Evolutionary conservation across 2,888 invertebrate species (phyloP).

Genomic region (Mythimna lalbum): DNA sequence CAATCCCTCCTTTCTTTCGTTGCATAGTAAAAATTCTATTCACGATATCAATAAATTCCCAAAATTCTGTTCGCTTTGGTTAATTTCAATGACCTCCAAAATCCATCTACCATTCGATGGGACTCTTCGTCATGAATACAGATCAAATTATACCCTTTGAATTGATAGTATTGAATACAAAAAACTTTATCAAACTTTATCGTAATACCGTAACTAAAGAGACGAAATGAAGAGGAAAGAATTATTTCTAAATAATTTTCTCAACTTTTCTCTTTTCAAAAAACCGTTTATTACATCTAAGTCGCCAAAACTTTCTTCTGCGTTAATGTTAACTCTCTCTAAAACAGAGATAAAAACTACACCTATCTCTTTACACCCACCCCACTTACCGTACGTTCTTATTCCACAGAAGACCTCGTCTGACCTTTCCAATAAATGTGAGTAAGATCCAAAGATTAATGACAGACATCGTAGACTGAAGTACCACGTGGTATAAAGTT

Average conservation of each 20-base stretch:
- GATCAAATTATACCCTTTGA: slow-evolving; percentile 16
- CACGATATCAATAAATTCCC: neutral
- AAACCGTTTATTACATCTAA: neutral
- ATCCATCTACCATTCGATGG: slow-evolving; percentile 2
- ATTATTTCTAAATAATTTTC: neutral
- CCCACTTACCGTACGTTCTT: slow-evolving; percentile 24
- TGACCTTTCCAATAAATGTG: slow-evolving; percentile 52
- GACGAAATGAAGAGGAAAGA: too few species aligned
- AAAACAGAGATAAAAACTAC: slow-evolving; percentile 3
- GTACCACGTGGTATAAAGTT: slow-evolving; percentile 57
- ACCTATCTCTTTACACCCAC: slow-evolving; percentile 12
- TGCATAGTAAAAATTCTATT: too few species aligned
- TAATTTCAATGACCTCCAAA: neutral
- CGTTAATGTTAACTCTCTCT: neutral
- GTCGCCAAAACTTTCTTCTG: neutral
- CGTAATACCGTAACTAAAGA: slow-evolving; percentile 13
- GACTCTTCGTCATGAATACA: neutral
- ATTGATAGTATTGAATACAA: slow-evolving; percentile 30
- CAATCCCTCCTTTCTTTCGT: too few species aligned
- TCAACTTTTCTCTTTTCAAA: neutral
- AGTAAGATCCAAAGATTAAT: slow-evolving; percentile 52
- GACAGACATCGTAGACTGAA: slow-evolving; percentile 42
- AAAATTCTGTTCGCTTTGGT: slow-evolving; percentile 6
- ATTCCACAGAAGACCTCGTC: slow-evolving; percentile 37
- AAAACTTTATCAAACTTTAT: too few species aligned